phyloP scores from a whole-genome alignment of 2,113 vertebrate genomes.

The Pomatorhinus ruficollis region DNA sequence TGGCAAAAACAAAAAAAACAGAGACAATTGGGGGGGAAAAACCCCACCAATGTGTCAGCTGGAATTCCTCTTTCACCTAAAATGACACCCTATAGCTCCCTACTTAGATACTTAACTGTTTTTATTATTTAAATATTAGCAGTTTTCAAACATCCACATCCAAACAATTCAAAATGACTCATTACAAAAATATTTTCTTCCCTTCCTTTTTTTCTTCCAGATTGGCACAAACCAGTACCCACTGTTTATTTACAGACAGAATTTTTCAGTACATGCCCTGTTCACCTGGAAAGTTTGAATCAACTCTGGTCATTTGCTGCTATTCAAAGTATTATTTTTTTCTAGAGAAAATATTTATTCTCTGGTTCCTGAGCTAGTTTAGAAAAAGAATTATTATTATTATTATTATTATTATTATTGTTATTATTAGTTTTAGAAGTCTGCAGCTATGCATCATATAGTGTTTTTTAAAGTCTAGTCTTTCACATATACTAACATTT shows the following conservation, averaged over 20 bases:
- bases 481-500: background rate
- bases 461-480: background rate
- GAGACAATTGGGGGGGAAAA: background rate
- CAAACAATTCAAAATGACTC: background rate
- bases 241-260: background rate
- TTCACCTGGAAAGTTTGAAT: slow-evolving; percentile 41
- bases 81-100: background rate
- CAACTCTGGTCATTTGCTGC: background rate
- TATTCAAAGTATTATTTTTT: slow-evolving; percentile 12
- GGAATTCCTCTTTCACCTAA: background rate
- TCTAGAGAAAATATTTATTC: slow-evolving; percentile 17
- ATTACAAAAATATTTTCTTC: background rate
- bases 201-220: background rate
- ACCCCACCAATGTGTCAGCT: background rate
- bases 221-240: background rate
- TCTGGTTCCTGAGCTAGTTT: background rate
- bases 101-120: background rate
- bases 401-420: background rate
- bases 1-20: background rate
- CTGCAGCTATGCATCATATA: background rate
- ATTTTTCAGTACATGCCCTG: background rate
- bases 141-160: background rate
- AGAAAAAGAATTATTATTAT: background rate
- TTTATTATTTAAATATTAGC: background rate
- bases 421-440: background rate